These are phyloP conservation scores for Epinephelus awoara DNA, from an alignment of 2,797 vertebrate genomes.

Conservation along the genomic window DNA sequence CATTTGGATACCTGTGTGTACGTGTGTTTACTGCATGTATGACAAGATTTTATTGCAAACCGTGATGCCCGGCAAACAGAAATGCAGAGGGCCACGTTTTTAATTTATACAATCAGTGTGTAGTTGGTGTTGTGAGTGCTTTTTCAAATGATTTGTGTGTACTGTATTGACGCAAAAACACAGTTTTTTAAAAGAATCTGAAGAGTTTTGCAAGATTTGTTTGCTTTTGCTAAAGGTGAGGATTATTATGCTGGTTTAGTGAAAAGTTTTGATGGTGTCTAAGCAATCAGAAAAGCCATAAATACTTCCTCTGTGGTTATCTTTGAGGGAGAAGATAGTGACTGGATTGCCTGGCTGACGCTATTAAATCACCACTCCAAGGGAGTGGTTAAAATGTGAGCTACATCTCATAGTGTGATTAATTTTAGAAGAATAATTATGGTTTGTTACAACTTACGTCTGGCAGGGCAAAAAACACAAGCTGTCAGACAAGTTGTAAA, in stretches of 20 bases:
- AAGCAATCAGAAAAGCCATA: too few species aligned
- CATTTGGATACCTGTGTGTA: too few species aligned
- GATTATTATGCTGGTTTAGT: not conserved
- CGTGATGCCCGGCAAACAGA: too few species aligned
- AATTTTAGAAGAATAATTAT: not conserved
- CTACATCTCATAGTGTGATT: not conserved
- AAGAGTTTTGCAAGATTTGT: not conserved
- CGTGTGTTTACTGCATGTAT: not conserved
- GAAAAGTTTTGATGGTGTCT: not conserved
- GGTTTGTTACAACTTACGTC: not conserved
- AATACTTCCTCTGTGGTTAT: slow-evolving; percentile 22
- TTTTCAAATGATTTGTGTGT: not conserved
- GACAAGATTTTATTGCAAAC: too few species aligned
- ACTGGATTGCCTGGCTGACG: not conserved
- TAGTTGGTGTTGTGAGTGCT: too few species aligned
- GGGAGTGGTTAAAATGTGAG: slow-evolving; percentile 1
- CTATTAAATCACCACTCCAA: slow-evolving; percentile 23
- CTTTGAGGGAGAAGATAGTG: slow-evolving; percentile 13
- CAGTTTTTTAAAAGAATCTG: not conserved
- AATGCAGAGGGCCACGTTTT: too few species aligned
- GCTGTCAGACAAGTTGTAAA: not conserved
- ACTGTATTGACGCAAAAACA: not conserved
- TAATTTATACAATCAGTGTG: too few species aligned
- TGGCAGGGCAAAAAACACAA: not conserved
- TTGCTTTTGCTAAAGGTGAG: not conserved